These are phyloP conservation scores for Thereuonema tuberculata DNA, from an alignment of 1,140 invertebrate genomes.

Conservation along the genomic window DNA sequence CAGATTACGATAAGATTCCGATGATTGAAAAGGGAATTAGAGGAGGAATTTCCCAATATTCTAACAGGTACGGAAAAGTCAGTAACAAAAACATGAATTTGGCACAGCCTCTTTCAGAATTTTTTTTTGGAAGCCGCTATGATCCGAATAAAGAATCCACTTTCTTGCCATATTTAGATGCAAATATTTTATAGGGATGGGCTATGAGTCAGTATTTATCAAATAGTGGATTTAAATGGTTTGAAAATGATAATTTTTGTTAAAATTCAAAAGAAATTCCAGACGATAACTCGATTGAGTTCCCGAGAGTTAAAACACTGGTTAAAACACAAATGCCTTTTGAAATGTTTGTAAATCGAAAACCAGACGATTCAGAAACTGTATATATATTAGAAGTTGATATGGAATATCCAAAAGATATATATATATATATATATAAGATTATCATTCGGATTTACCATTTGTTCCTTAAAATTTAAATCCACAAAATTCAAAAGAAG, in stretches of 20 bases:
- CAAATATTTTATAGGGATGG: slow-evolving; percentile 21
- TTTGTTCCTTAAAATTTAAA: slow-evolving; percentile 21
- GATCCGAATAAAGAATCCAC: slow-evolving; percentile 14
- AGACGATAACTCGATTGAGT: too few species aligned
- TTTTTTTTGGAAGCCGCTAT: too few species aligned
- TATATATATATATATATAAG: too few species aligned
- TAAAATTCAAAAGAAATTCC: too few species aligned
- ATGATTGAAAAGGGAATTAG: slow-evolving; percentile 21
- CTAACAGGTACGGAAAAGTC: slow-evolving; percentile 18
- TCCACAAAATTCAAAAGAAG: not conserved
- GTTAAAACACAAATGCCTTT: too few species aligned
- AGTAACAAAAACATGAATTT: slow-evolving; percentile 22
- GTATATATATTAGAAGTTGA: slow-evolving; percentile 22
- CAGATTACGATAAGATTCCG: slow-evolving; percentile 17
- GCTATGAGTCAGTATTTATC: slow-evolving; percentile 15
- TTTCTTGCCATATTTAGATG: slow-evolving; percentile 22
- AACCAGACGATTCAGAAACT: slow-evolving; percentile 7
- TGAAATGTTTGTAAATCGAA: slow-evolving; percentile 1
- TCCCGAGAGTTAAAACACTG: too few species aligned
- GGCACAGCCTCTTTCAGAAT: too few species aligned
- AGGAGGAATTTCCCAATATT: slow-evolving; percentile 21
- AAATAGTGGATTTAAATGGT: slow-evolving; percentile 14
- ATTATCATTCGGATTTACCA: slow-evolving; percentile 29
- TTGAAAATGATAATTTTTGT: too few species aligned
- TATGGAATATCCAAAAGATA: slow-evolving; percentile 19